These are phyloP conservation scores for Drosophila dives DNA, from an alignment of 2,888 invertebrate genomes.

Conservation along the genomic window DNA sequence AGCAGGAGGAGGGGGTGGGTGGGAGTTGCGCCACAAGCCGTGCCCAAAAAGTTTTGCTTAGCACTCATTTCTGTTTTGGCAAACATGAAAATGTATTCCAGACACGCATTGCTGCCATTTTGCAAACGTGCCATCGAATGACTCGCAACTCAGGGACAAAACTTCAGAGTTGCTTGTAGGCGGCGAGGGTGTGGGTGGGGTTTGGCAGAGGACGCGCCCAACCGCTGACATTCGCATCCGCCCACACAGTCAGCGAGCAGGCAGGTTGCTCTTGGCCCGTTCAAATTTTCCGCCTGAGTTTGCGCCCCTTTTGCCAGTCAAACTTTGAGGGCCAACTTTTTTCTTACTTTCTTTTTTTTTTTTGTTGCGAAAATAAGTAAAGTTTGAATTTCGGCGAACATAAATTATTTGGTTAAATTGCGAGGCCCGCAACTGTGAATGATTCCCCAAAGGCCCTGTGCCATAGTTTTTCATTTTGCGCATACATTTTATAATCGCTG, in stretches of 20 bases:
- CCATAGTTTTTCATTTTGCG: conserved; percentile 48
- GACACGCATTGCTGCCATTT: conserved; percentile 84
- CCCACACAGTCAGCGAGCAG: conserved; percentile 56
- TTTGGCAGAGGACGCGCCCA: conserved; percentile 4
- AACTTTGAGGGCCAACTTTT: conserved; percentile 26
- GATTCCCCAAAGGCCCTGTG: conserved; percentile 48
- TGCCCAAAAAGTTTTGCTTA: conserved; percentile 52
- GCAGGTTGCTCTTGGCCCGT: conserved; percentile 17
- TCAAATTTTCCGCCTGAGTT: conserved; percentile 58
- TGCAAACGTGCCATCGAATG: conserved; percentile 84
- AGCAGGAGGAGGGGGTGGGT: neutral
- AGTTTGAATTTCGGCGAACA: conserved; percentile 76
- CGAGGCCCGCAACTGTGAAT: conserved; percentile 11
- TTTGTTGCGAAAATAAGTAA: conserved; percentile 65
- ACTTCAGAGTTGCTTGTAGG: neutral
- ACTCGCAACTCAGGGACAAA: conserved; percentile 47
- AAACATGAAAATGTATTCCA: conserved; percentile 83
- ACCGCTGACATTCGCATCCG: conserved; percentile 55
- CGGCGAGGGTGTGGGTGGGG: neutral
- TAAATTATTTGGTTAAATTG: conserved; percentile 67
- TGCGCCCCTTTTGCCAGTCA: conserved; percentile 27
- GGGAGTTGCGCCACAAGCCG: conserved; percentile 25
- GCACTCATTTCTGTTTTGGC: conserved; percentile 61
- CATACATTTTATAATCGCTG: conserved; percentile 69
- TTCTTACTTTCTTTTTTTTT: too few species aligned